phyloP scores from a whole-genome alignment of 2,888 invertebrate genomes.

The Alentia gelatinosa region DNA sequence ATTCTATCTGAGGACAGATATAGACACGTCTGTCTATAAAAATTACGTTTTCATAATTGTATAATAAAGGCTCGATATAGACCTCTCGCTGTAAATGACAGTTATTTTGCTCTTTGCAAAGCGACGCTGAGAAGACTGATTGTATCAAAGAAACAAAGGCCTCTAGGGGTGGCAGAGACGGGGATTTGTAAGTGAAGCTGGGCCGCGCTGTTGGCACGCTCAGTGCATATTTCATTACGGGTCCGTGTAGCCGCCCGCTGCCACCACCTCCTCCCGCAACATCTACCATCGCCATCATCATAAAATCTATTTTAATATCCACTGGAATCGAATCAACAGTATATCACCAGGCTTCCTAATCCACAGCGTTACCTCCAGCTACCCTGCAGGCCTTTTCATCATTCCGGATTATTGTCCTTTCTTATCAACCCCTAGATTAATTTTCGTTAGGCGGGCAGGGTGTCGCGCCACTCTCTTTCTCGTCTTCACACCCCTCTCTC shows the following conservation, averaged over 20 bases:
- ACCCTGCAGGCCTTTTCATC: neutral
- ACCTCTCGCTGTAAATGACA: too few species aligned
- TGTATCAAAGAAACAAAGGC: too few species aligned
- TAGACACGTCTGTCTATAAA: too few species aligned
- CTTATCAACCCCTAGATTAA: neutral
- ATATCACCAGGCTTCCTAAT: neutral
- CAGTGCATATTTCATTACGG: neutral
- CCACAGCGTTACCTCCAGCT: neutral
- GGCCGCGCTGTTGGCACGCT: neutral
- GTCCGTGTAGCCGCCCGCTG: too few species aligned
- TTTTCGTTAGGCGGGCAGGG: neutral
- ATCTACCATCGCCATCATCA: neutral
- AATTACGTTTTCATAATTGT: too few species aligned
- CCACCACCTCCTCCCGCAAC: too few species aligned
- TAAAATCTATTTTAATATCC: neutral
- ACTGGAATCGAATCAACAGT: neutral
- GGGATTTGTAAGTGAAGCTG: neutral
- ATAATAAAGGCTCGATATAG: too few species aligned
- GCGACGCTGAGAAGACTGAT: too few species aligned
- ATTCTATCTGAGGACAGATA: too few species aligned
- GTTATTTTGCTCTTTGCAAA: too few species aligned
- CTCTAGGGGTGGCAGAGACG: neutral
- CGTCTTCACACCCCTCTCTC: neutral
- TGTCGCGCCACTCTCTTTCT: neutral
- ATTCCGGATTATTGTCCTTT: neutral